A percentile compares a stretch with the other conserved stretches of the same genome.
Evolutionary conservation across 1,140 invertebrate species (phyloP).

Genomic region (Lanistes nyassanus): DNA sequence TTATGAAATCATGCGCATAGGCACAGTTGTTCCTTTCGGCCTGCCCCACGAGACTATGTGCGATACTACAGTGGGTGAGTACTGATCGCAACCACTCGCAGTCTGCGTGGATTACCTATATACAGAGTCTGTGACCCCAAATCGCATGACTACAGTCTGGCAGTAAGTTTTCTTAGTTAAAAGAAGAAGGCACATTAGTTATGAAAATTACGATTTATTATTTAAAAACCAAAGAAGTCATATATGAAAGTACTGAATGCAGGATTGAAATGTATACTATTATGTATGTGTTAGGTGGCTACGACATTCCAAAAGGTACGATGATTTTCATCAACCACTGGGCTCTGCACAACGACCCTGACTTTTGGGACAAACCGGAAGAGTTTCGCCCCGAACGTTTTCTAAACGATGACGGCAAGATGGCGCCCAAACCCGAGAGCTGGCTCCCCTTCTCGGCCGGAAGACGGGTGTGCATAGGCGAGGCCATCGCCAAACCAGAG

Average conservation of each 20-base stretch:
- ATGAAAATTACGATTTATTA: not conserved
- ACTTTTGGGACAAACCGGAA: constrained; percentile 78
- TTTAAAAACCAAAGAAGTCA: not conserved
- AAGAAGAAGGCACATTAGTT: not conserved
- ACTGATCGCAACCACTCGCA: not conserved
- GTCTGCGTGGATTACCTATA: too few relatives aligned
- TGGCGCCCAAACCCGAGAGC: constrained; percentile 33
- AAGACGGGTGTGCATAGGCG: constrained; percentile 84
- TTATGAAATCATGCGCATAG: constrained; percentile 39
- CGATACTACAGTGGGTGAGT: constrained; percentile 31
- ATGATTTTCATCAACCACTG: constrained; percentile 87
- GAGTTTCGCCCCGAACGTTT: constrained; percentile 78
- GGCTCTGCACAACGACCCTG: constrained; percentile 78
- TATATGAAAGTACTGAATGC: not conserved
- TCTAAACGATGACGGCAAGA: constrained; percentile 43
- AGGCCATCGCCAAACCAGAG: constrained; percentile 74
- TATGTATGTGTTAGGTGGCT: constrained; percentile 56
- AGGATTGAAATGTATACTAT: not conserved
- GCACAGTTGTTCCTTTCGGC: constrained; percentile 20
- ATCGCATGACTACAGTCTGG: not conserved
- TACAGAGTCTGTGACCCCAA: not conserved
- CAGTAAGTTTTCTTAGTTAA: not conserved
- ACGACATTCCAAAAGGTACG: constrained; percentile 77
- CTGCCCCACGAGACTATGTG: constrained; percentile 31
- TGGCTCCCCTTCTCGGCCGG: constrained; percentile 42